Conservation (phyloP, 1,140 invertebrate genomes). For the Globodera ellingtonae region DNA sequence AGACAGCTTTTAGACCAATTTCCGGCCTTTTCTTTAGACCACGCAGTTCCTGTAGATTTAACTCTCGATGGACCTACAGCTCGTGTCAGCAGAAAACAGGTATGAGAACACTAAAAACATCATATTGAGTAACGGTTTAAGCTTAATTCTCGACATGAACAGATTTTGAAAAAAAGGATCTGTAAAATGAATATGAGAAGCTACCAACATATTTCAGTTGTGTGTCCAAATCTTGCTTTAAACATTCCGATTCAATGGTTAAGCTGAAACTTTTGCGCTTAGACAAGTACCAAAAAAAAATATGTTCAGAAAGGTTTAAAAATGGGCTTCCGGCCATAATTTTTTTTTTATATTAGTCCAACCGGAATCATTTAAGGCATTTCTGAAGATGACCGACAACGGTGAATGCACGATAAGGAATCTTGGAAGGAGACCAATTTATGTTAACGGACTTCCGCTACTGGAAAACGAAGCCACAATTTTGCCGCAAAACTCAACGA, state of each 20-base stretch:
- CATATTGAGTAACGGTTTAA: background rate
- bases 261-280: no score
- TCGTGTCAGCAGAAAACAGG: conserved; percentile 51
- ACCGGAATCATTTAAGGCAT: conserved; percentile 4
- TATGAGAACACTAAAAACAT: background rate
- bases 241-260: no score
- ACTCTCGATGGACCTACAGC: conserved; percentile 76
- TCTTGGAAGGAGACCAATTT: conserved; percentile 90
- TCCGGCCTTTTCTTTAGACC: conserved; percentile 68
- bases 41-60: conserved; percentile 89
- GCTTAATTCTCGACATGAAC: background rate
- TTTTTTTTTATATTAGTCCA: conserved; percentile 69
- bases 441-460: conserved; percentile 87
- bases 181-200: no score
- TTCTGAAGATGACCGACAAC: conserved; percentile 84
- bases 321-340: conserved; percentile 74
- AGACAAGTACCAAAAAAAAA: no score
- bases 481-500: conserved; percentile 80
- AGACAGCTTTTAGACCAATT: background rate
- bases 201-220: no score
- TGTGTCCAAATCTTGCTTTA: background rate
- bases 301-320: no score
- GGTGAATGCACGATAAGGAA: conserved; percentile 92
- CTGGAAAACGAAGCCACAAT: conserved; percentile 24
- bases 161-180: no score